Evolutionary conservation across 2,888 invertebrate species (phyloP).

Genomic region (Pollenia labialis): DNA sequence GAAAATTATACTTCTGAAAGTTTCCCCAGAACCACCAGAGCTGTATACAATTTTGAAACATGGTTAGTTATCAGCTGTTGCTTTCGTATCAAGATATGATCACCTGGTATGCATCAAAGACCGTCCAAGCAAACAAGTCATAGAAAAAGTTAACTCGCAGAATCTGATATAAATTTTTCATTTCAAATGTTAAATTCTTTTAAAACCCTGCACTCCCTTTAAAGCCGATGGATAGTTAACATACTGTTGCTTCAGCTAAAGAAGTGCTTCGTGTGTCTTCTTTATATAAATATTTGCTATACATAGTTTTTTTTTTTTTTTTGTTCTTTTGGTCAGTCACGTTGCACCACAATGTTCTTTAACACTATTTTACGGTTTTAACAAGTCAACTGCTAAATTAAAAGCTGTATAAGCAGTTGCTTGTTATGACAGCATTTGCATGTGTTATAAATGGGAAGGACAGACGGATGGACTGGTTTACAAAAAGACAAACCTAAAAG

Average conservation of each 20-base stretch:
- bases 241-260: slow-evolving; percentile 10
- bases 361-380: slow-evolving; percentile 70
- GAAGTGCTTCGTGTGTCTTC: slow-evolving; percentile 1
- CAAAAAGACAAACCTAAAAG: slow-evolving; percentile 20
- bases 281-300: too few relatives aligned
- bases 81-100: too few relatives aligned
- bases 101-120: too few relatives aligned
- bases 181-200: background rate
- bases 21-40: too few relatives aligned
- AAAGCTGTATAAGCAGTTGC: slow-evolving; percentile 71
- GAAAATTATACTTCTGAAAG: too few relatives aligned
- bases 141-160: too few relatives aligned
- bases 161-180: too few relatives aligned
- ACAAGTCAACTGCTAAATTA: slow-evolving; percentile 73
- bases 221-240: slow-evolving; percentile 14
- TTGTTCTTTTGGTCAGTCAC: slow-evolving; percentile 59
- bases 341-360: slow-evolving; percentile 71
- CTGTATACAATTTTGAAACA: too few relatives aligned
- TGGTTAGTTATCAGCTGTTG: too few relatives aligned
- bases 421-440: slow-evolving; percentile 68
- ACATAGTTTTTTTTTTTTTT: background rate
- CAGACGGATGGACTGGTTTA: slow-evolving; percentile 65
- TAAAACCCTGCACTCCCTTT: slow-evolving; percentile 5
- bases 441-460: slow-evolving; percentile 61
- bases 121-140: too few relatives aligned